Percentiles rank a stretch among this genome's conserved stretches.
phyloP scores from a whole-genome alignment of 1,140 invertebrate species.

The Trichomalopsis sarcophagae region DNA sequence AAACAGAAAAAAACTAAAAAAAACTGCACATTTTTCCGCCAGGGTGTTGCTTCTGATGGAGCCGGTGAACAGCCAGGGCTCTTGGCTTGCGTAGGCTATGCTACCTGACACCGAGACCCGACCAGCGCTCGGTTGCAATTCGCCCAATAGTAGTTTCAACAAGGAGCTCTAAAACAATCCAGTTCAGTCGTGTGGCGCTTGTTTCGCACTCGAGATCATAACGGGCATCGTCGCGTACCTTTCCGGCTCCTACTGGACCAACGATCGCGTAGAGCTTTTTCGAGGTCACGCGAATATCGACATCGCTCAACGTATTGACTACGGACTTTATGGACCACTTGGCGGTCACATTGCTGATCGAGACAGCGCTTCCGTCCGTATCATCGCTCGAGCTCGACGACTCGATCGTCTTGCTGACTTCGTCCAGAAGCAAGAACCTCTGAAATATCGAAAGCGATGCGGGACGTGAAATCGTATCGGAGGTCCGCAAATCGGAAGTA shows the following conservation, averaged over 20 bases:
- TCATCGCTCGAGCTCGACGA: constrained; percentile 51
- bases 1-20: too few relatives aligned
- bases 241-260: constrained; percentile 85
- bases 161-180: constrained; percentile 79
- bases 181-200: too few relatives aligned
- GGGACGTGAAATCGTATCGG: background rate
- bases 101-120: constrained; percentile 78
- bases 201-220: too few relatives aligned
- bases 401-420: constrained; percentile 39
- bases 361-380: constrained; percentile 55
- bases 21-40: too few relatives aligned
- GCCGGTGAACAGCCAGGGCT: constrained; percentile 78
- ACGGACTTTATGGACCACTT: constrained; percentile 78
- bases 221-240: constrained; percentile 71
- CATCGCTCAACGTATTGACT: constrained; percentile 77
- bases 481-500: too few relatives aligned
- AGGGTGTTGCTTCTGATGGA: constrained; percentile 61
- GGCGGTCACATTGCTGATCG: constrained; percentile 75
- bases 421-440: constrained; percentile 55
- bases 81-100: constrained; percentile 84
- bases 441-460: background rate
- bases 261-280: constrained; percentile 83
- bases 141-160: constrained; percentile 83
- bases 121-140: constrained; percentile 79
- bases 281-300: constrained; percentile 76